Conservation (phyloP, 2,888 invertebrate species). For the Tinea trinotella region DNA sequence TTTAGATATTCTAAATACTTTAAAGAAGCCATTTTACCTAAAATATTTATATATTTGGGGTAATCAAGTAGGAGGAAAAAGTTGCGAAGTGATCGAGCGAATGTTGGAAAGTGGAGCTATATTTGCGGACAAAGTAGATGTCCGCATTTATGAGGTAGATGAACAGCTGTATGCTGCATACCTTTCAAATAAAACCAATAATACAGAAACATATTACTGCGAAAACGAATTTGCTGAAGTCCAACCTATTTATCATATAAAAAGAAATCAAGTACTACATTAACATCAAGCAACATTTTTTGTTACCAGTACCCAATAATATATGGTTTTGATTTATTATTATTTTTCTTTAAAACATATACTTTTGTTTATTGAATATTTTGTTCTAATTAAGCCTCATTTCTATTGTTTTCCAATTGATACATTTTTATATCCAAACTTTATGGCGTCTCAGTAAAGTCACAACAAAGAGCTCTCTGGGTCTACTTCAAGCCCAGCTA, state of each 20-base stretch:
- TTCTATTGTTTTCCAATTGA: no score
- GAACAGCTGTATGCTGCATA: slow-evolving; percentile 45
- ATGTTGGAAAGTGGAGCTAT: slow-evolving; percentile 48
- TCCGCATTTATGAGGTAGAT: slow-evolving; percentile 48
- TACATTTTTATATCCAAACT: no score
- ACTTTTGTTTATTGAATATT: no score
- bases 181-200: slow-evolving; percentile 55
- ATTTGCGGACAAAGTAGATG: slow-evolving; percentile 52
- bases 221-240: slow-evolving; percentile 58
- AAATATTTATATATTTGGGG: slow-evolving; percentile 59
- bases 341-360: no score
- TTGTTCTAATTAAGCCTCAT: no score
- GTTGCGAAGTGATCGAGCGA: slow-evolving; percentile 49
- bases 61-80: slow-evolving; percentile 46
- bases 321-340: no score
- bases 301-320: no score
- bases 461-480: no score
- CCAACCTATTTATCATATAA: slow-evolving; percentile 52
- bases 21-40: slow-evolving; percentile 64
- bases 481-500: no score
- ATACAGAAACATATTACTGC: slow-evolving; percentile 69
- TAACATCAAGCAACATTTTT: no score
- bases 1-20: slow-evolving; percentile 62
- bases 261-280: no score
- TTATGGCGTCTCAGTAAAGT: no score